Evolutionary conservation across 2,888 invertebrate genomes (phyloP), one percentile per base, ranked within the genome.

Genomic region (Nemapogon koenigi): DNA sequence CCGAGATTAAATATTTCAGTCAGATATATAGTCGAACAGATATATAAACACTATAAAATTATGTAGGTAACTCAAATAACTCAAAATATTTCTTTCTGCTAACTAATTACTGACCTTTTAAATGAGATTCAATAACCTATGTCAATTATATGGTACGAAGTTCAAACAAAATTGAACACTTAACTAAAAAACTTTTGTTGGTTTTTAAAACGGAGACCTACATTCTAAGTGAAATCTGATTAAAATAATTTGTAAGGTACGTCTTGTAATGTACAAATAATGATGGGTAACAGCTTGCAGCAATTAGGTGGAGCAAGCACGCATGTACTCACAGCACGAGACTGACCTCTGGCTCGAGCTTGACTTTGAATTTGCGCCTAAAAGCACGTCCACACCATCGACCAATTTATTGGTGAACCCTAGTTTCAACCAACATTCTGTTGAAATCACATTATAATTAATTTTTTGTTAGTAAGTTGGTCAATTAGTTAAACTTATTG

Each of bases 221-320:
- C 31, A 31, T 33, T 33, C 19, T 33, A 19, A 33, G 33, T 33
- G 33, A 33, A 33, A 33, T 19, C 16, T 18, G n/a, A 33, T 33
- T 18, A 19, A 33, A 33, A 33, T 31, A 16, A 31, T 15, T 16
- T 16, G 31, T 31, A 17, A 15, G 31, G 10, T 31, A 16, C 11
- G 16, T 7, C 16, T 31, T n/a, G 31, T 30, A 33, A 33, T 33
- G 33, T 16, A 14, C 19, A 33, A 19, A 19, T 33, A 33, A 33
- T 33, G 19, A 33, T 33, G 33, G 19, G 19, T 31, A 31, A 31
- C 31, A 31, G 31, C 16, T 31, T 19, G n/a, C 19, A 33, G 19
- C 19, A 33, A 33, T 33, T 33, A 33, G n/a, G 33, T 16, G 19
- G 33, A 33, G 19, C 19, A 33, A 33, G 19, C 18, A 19, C 18